These are phyloP conservation scores for Cotesia vestalis DNA, from an alignment of 1,140 invertebrate species.

Conservation along the genomic window DNA sequence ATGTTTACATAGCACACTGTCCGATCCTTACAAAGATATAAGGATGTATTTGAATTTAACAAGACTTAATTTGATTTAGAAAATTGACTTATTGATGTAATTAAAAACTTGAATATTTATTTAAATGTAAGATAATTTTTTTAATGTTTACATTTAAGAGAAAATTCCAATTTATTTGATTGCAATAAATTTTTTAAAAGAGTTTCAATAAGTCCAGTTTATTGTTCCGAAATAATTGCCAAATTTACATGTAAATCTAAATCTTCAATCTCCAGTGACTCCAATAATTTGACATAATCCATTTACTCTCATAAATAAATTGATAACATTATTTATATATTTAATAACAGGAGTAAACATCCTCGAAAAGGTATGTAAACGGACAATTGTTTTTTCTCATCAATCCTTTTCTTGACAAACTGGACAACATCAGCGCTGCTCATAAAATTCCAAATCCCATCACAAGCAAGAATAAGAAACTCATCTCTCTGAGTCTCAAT, in stretches of 20 bases:
- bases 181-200: no score
- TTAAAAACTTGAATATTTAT: no score
- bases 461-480: slow-evolving; percentile 96
- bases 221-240: no score
- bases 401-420: slow-evolving; percentile 79
- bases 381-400: slow-evolving; percentile 73
- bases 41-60: no score
- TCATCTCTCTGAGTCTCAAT: slow-evolving; percentile 82
- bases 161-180: no score
- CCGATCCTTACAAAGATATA: no score
- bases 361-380: slow-evolving; percentile 43
- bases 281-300: background rate
- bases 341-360: slow-evolving; percentile 33
- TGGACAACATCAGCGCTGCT: slow-evolving; percentile 93
- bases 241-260: background rate
- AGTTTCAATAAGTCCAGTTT: no score
- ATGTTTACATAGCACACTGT: no score
- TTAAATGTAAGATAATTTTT: no score
- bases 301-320: slow-evolving; percentile 20
- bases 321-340: slow-evolving; percentile 16
- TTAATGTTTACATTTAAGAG: no score
- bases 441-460: slow-evolving; percentile 99
- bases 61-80: no score
- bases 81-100: no score
- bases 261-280: background rate